Conservation (phyloP, 2,113 vertebrate genomes). For the Calidris pugnax region DNA sequence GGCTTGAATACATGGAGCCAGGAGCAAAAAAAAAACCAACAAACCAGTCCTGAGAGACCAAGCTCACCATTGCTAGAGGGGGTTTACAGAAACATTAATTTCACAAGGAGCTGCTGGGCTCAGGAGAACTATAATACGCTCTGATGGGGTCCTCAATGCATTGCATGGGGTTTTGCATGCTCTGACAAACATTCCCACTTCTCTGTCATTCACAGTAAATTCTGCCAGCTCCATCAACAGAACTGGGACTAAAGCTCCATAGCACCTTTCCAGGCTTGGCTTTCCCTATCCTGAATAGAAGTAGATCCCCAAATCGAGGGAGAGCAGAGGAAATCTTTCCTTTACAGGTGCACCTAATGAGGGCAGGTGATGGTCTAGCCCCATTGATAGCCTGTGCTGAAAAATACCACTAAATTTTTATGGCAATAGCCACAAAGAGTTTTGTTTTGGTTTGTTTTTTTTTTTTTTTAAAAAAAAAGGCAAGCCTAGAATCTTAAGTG, state of each 20-base stretch:
- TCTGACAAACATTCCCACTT: neutral
- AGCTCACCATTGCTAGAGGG: neutral
- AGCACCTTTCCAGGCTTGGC: neutral
- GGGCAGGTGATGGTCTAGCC: neutral
- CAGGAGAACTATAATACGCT: neutral
- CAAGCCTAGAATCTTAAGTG: neutral
- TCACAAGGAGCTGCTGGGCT: neutral
- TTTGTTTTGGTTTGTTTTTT: too few relatives aligned
- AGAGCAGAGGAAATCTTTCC: neutral
- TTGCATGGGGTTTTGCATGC: neutral
- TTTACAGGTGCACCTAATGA: neutral
- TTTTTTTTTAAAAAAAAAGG: neutral
- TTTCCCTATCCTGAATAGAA: neutral
- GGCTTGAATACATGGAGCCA: neutral
- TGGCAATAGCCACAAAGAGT: neutral
- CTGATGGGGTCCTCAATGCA: neutral
- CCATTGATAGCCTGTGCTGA: neutral
- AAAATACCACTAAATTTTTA: neutral
- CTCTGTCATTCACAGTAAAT: neutral
- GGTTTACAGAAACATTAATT: neutral
- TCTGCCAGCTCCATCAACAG: neutral
- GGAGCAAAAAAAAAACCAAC: neutral
- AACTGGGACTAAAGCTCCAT: neutral
- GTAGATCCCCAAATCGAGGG: fast-evolving
- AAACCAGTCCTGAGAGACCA: neutral